These are phyloP conservation scores for Polypedilum vanderplanki DNA, from an alignment of 1,140 invertebrate genomes.

Conservation along the genomic window DNA sequence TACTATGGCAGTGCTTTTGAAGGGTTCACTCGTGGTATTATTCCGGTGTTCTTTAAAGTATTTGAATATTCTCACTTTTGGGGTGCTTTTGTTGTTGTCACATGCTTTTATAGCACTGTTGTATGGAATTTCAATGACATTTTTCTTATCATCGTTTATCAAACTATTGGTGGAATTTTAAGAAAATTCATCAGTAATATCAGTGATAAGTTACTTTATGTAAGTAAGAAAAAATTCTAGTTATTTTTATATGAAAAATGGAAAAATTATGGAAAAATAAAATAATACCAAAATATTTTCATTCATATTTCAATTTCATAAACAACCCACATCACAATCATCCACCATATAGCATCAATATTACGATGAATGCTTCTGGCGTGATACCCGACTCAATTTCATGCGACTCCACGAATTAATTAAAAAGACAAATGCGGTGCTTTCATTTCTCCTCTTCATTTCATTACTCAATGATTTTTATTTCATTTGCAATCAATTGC, in stretches of 20 bases:
- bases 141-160: neutral
- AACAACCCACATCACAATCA: neutral
- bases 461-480: conserved; percentile 22
- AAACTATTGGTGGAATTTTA: neutral
- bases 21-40: neutral
- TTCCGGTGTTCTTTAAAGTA: neutral
- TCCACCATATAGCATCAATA: neutral
- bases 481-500: conserved; percentile 1
- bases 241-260: too few relatives aligned
- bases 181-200: too few relatives aligned
- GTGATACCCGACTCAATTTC: neutral
- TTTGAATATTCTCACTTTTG: neutral
- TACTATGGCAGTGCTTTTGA: neutral
- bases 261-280: too few relatives aligned
- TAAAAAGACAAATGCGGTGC: neutral
- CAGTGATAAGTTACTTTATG: neutral
- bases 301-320: neutral
- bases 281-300: neutral
- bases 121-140: neutral
- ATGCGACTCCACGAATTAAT: neutral
- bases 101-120: neutral
- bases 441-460: neutral
- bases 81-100: neutral
- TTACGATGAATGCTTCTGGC: neutral
- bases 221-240: too few relatives aligned